Evolutionary conservation across 2,113 vertebrate species (phyloP), one percentile per base, ranked within the genome.

Genomic region (Mirza zaza): DNA sequence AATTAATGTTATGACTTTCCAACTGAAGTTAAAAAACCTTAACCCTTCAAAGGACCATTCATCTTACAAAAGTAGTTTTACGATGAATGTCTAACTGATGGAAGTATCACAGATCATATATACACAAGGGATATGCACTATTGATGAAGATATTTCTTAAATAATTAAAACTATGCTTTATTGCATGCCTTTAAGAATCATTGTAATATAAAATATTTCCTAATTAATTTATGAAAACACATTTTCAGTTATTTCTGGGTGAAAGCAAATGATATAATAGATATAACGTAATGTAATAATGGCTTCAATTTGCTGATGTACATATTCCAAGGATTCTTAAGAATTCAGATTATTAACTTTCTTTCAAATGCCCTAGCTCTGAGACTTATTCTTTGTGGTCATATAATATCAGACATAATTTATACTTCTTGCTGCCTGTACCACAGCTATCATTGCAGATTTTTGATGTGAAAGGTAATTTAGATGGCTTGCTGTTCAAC

Each of bases 381-480:
- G 71, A 77, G 48, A 63, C 4, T 50, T 82, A 85, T 42, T 90
- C 39, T 67, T 67, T 67, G 3, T 88, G 14, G 25, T 71, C 29
- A 29, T 57, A 59, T 80, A 71, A 89, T 84, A 90, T 80, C 45
- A 23, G 14, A 45, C 36, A 34, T 63, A 82, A 55, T 86, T 39
- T 86, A 32, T 48, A 63, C 17, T 91, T 65, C 25, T 95, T 85
- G 65, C 50, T 90, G 9, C 7, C 29, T 68, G 0, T 65, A 83
- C 70, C 45, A 91, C 9, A 57, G 32, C 65, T 76, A 84, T 88
- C 15, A 39, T n/a, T 94, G 29, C 23, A 67, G 21, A 82, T 77
- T 82, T 95, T 61, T 73, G 68, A 95, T 81, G 45, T 11, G 0
- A 48, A 94, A 79, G 55, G n/a, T 52, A 96, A 70, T 94, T 97